phyloP scores from a whole-genome alignment of 1,140 invertebrate genomes.

The Caenorhabditis brenneri region DNA sequence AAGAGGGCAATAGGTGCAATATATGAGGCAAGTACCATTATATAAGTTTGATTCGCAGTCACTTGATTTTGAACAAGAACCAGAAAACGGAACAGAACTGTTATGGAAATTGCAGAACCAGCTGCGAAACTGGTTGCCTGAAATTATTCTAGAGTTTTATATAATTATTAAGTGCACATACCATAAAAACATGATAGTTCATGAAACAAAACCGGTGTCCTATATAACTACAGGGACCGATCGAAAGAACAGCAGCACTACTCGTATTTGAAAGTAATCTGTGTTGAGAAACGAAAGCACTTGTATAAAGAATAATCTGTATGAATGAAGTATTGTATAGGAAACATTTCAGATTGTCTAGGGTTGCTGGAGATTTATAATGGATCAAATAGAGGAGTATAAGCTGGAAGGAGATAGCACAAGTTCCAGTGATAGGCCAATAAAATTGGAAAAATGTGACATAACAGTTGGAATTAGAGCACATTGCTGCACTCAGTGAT shows the following conservation, averaged over 20 bases:
- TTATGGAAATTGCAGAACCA: neutral
- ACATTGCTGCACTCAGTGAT: neutral
- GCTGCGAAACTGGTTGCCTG: neutral
- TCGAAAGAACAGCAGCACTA: neutral
- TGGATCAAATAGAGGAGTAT: conserved; percentile 9
- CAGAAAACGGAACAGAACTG: conserved; percentile 23
- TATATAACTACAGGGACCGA: conserved; percentile 1
- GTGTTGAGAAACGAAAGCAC: neutral
- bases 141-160: neutral
- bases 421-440: neutral
- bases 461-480: conserved; percentile 11
- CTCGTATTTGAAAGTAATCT: conserved; percentile 2
- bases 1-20: neutral
- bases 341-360: neutral
- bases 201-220: neutral
- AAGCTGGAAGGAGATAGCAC: neutral
- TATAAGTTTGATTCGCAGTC: neutral
- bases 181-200: conserved; percentile 13
- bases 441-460: neutral
- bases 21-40: neutral
- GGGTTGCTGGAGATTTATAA: neutral
- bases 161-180: neutral
- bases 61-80: conserved; percentile 11
- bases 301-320: neutral
- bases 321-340: neutral